Evolutionary conservation across 2,113 vertebrate genomes (phyloP), one percentile per base, ranked within the genome.

Genomic region (Tretioscincus oriximinensis): DNA sequence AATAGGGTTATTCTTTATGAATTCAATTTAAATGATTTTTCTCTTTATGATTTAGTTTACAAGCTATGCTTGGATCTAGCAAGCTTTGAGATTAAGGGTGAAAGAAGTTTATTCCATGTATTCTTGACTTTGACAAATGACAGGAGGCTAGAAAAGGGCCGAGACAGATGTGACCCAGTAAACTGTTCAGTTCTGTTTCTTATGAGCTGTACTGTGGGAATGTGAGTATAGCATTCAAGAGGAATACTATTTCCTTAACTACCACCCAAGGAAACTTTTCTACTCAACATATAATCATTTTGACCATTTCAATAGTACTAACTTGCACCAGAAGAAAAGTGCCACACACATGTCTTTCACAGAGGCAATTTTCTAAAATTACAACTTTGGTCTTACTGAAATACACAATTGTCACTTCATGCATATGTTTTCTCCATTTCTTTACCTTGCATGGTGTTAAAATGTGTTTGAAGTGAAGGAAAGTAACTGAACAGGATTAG

Each of bases 121-220:
- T 70, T 71, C 31, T 66, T 77, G 54, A 35, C 78, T 47, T 63
- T 76, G 73, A 75, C n/a, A 70, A 87, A 82, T 86, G 90, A 87
- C 61, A 77, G 85, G 87, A 88, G 0, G 0, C 1, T 89, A 89
- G 83, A 87, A 78, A 49, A 79, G 41, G 70, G 84, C 89, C 89
- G 87, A 80, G 75, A 81, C 87, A 91, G 91, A 87, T 86, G 73
- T 90, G 91, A 89, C 90, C 87, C 75, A 88, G 86, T 92, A 88
- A 92, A 91, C 86, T 68, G 6, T 83, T 92, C 85, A 84, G 1
- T 89, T 0, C 2, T 49, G 74, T 70, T 88, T 51, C 86, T 88
- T 78, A 84, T 69, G 65, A 87, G 70, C 68, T 76, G 3, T 4
- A 28, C 64, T 61, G 76, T 83, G 83, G 72, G 29, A 54, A 70